Percentiles rank a stretch among this genome's conserved stretches.
Evolutionary conservation across 1,140 invertebrate species (phyloP).

Genomic region (Zaprionus lachaisei): DNA sequence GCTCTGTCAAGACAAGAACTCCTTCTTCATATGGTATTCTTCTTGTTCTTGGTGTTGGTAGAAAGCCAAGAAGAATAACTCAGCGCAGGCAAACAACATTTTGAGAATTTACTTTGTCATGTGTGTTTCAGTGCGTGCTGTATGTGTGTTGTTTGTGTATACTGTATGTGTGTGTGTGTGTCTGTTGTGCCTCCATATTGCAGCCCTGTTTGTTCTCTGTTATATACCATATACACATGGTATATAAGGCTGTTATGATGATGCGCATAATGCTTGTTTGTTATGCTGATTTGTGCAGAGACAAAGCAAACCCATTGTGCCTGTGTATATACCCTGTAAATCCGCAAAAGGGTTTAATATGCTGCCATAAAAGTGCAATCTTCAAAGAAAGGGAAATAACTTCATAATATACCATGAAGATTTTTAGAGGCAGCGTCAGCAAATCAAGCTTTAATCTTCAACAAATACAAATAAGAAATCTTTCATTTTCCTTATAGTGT

Average conservation of each 20-base stretch:
- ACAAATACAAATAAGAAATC: no score
- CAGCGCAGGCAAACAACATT: conserved; percentile 49
- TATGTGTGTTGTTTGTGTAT: background rate
- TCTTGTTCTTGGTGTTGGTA: conserved; percentile 39
- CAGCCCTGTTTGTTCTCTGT: conserved; percentile 43
- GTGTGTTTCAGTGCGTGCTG: background rate
- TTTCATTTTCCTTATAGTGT: no score
- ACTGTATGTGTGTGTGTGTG: background rate
- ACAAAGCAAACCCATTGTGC: conserved; percentile 12
- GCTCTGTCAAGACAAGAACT: conserved; percentile 16
- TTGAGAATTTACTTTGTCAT: conserved; percentile 72
- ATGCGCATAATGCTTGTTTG: conserved; percentile 67
- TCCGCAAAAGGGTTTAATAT: background rate
- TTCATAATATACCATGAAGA: no score
- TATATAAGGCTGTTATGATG: conserved; percentile 57
- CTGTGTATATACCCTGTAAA: conserved; percentile 20
- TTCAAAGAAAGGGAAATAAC: no score
- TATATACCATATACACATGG: conserved; percentile 21
- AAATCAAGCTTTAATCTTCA: background rate
- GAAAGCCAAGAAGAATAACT: conserved; percentile 67
- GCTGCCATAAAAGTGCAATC: background rate
- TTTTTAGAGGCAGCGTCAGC: no score
- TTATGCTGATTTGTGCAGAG: conserved; percentile 65
- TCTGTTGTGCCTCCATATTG: background rate
- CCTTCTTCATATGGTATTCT: conserved; percentile 25